Conservation (phyloP, 2,888 invertebrate species). For the Hyposoter dolosus region DNA sequence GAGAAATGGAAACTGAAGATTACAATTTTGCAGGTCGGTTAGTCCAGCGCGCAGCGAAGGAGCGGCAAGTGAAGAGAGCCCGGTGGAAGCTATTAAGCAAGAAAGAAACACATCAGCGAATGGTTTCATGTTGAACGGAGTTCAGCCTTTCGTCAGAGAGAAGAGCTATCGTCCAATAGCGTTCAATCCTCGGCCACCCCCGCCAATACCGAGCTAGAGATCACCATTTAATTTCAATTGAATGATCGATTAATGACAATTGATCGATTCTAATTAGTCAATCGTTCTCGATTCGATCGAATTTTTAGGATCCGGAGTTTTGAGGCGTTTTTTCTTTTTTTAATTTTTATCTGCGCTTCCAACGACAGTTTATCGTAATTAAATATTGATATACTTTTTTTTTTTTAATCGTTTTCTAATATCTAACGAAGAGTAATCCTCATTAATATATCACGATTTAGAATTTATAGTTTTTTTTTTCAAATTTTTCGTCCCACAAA, state of each 20-base stretch:
- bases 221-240: slow-evolving; percentile 19
- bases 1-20: slow-evolving; percentile 13
- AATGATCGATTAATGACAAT: slow-evolving; percentile 40
- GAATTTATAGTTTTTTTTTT: slow-evolving; percentile 26
- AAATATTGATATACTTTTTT: slow-evolving; percentile 53
- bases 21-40: slow-evolving; percentile 75
- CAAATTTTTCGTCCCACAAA: slow-evolving; percentile 7
- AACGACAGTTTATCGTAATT: slow-evolving; percentile 45
- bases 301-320: not conserved
- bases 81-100: slow-evolving; percentile 75
- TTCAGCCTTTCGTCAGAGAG: slow-evolving; percentile 83
- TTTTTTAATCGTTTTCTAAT: slow-evolving; percentile 43
- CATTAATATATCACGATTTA: slow-evolving; percentile 26
- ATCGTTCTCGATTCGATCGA: slow-evolving; percentile 41
- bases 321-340: slow-evolving; percentile 8
- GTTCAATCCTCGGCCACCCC: slow-evolving; percentile 82
- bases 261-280: slow-evolving; percentile 60
- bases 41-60: slow-evolving; percentile 78
- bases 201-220: slow-evolving; percentile 61
- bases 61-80: slow-evolving; percentile 76
- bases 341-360: slow-evolving; percentile 26
- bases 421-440: slow-evolving; percentile 50
- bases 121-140: slow-evolving; percentile 77
- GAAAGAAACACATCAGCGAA: slow-evolving; percentile 73
- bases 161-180: slow-evolving; percentile 85